Percentiles rank a stretch among this genome's conserved stretches.
These are phyloP conservation scores for Noctua comes DNA, from an alignment of 2,888 invertebrate species.

Conservation along the genomic window DNA sequence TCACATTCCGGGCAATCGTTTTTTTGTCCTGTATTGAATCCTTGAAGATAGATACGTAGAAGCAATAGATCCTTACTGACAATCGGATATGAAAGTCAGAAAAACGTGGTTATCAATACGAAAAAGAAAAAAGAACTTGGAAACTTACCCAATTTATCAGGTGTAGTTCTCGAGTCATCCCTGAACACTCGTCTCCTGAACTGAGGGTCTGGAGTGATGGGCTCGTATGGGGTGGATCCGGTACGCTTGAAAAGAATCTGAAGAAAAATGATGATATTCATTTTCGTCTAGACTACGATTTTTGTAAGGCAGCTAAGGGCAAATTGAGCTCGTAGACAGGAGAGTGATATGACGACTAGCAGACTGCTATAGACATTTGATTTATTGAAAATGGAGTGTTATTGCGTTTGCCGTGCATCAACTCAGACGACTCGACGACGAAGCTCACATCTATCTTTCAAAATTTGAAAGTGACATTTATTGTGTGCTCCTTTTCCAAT, in stretches of 20 bases:
- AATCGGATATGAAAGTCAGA: neutral
- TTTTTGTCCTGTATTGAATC: no score
- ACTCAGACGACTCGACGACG: neutral
- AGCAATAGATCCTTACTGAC: neutral
- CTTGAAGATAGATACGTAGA: neutral
- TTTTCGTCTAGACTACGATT: neutral
- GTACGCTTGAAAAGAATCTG: constrained; percentile 87
- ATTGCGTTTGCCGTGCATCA: neutral
- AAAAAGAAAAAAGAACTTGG: neutral
- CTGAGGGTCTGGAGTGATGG: constrained; percentile 91
- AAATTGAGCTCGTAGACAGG: neutral
- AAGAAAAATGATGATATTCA: constrained; percentile 12
- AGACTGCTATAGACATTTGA: neutral
- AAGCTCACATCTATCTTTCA: neutral
- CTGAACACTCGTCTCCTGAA: constrained; percentile 92
- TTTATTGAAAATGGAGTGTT: neutral
- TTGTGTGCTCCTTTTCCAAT: neutral
- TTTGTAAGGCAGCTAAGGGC: no score
- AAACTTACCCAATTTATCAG: constrained; percentile 88
- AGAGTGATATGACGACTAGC: neutral
- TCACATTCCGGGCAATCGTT: neutral
- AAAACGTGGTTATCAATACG: neutral
- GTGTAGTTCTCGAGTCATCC: constrained; percentile 87
- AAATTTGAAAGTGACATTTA: neutral
- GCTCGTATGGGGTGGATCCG: constrained; percentile 86